A percentile compares a stretch with the other conserved stretches of the same genome.
These are phyloP conservation scores for Parnassius apollo DNA, from an alignment of 2,888 invertebrate genomes.

Conservation along the genomic window DNA sequence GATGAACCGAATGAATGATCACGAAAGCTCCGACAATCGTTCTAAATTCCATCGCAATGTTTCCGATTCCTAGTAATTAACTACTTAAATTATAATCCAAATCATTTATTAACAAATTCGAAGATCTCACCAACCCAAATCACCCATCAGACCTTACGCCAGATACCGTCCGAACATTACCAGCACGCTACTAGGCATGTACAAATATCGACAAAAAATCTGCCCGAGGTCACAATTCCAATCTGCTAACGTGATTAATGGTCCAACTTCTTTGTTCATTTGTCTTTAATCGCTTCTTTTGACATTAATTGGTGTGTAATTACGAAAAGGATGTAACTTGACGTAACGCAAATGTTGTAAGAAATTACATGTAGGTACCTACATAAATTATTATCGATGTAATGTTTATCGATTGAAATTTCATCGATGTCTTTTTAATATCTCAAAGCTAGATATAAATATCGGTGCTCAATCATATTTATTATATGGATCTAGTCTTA, in stretches of 20 bases:
- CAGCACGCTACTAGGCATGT: slow-evolving; percentile 10
- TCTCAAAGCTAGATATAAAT: too few relatives aligned
- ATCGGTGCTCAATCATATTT: too few relatives aligned
- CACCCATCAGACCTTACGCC: slow-evolving; percentile 4
- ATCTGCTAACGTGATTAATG: slow-evolving; percentile 56
- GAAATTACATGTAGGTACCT: background rate
- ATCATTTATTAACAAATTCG: background rate
- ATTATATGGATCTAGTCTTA: too few relatives aligned
- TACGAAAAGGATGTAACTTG: slow-evolving; percentile 32
- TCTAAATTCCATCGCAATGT: too few relatives aligned
- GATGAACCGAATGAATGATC: too few relatives aligned
- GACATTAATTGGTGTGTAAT: slow-evolving; percentile 66
- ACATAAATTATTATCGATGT: slow-evolving; percentile 2
- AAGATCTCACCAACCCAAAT: background rate
- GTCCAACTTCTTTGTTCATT: slow-evolving; percentile 54
- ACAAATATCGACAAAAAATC: slow-evolving; percentile 28
- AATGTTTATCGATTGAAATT: background rate
- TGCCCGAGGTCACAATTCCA: slow-evolving; percentile 41
- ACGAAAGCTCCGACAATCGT: too few relatives aligned
- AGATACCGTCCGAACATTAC: background rate
- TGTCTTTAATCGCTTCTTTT: slow-evolving; percentile 55
- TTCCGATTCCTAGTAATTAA: too few relatives aligned
- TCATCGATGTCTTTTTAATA: background rate
- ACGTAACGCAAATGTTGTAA: slow-evolving; percentile 10
- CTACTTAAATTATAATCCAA: too few relatives aligned